Conservation (phyloP, 2,888 invertebrate genomes). For the Allolobophora icterica region DNA sequence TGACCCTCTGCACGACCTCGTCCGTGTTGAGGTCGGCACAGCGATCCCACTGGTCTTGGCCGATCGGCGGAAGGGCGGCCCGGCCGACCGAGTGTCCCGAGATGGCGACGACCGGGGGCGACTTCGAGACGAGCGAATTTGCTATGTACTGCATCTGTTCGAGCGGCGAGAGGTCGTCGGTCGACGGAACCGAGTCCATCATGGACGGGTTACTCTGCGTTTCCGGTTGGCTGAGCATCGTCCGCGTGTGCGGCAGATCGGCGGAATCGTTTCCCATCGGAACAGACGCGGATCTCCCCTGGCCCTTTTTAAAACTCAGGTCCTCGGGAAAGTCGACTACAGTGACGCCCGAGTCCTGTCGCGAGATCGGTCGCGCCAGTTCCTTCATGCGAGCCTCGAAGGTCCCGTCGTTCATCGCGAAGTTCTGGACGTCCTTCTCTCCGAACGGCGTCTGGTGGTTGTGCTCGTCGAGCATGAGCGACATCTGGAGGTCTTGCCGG, state of each 20-base stretch:
- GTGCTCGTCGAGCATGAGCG: conserved; percentile 69
- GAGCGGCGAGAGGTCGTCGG: conserved; percentile 76
- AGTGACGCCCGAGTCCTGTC: neutral
- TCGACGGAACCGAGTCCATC: conserved; percentile 33
- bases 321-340: conserved; percentile 32
- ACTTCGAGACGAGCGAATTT: conserved; percentile 72
- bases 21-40: conserved; percentile 97
- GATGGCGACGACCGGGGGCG: conserved; percentile 55
- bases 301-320: conserved; percentile 28
- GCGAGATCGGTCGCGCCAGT: neutral
- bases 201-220: neutral
- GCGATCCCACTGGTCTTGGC: conserved; percentile 97
- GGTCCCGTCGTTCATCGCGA: neutral
- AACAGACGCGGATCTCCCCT: neutral
- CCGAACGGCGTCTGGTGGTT: conserved; percentile 71
- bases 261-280: neutral
- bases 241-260: neutral
- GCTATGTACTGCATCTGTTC: conserved; percentile 98
- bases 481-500: conserved; percentile 84
- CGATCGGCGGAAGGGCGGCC: conserved; percentile 94
- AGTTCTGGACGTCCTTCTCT: neutral
- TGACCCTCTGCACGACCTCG: conserved; percentile 87
- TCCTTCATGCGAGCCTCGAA: neutral
- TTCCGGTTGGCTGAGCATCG: neutral
- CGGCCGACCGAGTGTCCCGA: conserved; percentile 81